These are phyloP conservation scores for Meloidogyne hapla DNA, from an alignment of 1,140 invertebrate species.

Conservation along the genomic window DNA sequence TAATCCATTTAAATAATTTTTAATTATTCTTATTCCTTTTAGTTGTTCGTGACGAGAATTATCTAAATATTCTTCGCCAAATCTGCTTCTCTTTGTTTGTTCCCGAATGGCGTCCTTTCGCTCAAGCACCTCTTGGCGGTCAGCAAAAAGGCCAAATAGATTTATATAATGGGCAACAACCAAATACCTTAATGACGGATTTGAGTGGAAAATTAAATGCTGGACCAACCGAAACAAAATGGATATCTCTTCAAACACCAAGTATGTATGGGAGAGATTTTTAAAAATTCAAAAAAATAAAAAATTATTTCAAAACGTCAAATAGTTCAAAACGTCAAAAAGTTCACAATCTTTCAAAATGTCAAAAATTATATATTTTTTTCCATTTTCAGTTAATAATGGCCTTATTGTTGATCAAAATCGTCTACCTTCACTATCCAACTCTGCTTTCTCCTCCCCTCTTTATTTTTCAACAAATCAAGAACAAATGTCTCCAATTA, in stretches of 20 bases:
- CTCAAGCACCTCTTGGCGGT: slow-evolving; percentile 45
- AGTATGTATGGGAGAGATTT: neutral
- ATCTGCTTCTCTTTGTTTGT: slow-evolving; percentile 63
- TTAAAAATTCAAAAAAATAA: too few species aligned
- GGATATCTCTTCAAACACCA: slow-evolving; percentile 39
- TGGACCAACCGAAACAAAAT: slow-evolving; percentile 35
- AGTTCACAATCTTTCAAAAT: too few species aligned
- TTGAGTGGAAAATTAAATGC: slow-evolving; percentile 4
- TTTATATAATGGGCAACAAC: slow-evolving; percentile 45
- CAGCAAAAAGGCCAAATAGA: slow-evolving; percentile 51
- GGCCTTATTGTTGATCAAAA: neutral
- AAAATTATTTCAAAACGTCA: neutral
- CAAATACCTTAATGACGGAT: neutral
- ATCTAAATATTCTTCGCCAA: slow-evolving; percentile 54
- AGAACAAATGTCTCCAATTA: neutral
- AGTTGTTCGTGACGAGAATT: slow-evolving; percentile 48
- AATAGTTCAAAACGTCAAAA: too few species aligned
- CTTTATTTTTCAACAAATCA: neutral
- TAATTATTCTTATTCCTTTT: neutral
- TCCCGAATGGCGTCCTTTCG: slow-evolving; percentile 57
- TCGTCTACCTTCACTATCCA: neutral
- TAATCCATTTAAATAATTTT: neutral
- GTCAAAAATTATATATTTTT: neutral
- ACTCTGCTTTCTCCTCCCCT: neutral
- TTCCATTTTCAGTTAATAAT: neutral